Percentiles rank a stretch among this genome's conserved stretches.
Conservation (phyloP, 2,113 vertebrate genomes). For the Poicephalus gulielmi region DNA sequence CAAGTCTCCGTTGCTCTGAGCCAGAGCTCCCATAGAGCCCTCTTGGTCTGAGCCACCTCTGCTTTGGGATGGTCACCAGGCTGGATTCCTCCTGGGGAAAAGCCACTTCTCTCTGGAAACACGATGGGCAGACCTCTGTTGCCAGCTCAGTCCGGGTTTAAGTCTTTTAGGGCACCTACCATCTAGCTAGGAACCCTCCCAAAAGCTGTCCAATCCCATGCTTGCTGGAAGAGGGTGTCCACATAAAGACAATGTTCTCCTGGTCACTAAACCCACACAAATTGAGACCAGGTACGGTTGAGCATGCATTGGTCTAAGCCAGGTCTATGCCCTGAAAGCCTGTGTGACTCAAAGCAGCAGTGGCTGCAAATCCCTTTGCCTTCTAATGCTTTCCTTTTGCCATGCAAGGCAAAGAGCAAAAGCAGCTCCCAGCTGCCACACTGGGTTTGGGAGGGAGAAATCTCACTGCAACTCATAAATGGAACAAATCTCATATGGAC, state of each 20-base stretch:
- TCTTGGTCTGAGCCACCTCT: neutral
- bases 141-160: neutral
- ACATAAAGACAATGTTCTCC: fast-evolving
- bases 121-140: neutral
- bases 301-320: neutral
- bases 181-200: neutral
- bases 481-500: neutral
- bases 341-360: fast-evolving
- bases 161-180: neutral
- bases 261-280: neutral
- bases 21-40: neutral
- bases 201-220: neutral
- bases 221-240: neutral
- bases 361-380: neutral
- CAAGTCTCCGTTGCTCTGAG: neutral
- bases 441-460: neutral
- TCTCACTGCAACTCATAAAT: fast-evolving
- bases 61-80: neutral
- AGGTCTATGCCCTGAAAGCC: neutral
- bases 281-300: fast-evolving
- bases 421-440: neutral
- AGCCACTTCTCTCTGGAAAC: neutral
- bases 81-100: neutral
- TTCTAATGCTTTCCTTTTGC: fast-evolving
- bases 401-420: fast-evolving